Evolutionary conservation across 2,797 vertebrate species (phyloP), one percentile per base, ranked within the genome.

Genomic region (Natrix natrix): DNA sequence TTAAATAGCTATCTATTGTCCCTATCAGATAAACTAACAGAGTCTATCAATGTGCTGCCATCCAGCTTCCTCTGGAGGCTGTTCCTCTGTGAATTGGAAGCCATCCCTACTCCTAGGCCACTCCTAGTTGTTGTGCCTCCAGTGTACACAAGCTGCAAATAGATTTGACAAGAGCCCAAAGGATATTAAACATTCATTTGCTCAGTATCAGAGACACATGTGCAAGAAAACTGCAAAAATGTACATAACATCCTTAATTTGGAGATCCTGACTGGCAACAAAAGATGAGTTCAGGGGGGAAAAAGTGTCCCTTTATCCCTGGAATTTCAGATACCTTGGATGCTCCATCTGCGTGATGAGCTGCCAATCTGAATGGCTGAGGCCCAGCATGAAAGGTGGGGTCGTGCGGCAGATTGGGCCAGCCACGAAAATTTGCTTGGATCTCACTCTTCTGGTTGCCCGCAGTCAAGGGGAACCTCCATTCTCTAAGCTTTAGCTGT

Each of bases 391-490:
- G 24, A 13, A 61, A 91, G 1, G 90, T 28, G 8, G 78, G 56
- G 3, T 43, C 0, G 6, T 63, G 32, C 1, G 94, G 90, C 83
- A 74, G 90, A 20, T 56, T 43, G 0, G 95, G 96, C 91, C 91
- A 95, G 13, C 94, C 92, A 0, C n/a, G 8, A 90, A 93, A 97
- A 74, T 94, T 91, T 0, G 90, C 93, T 89, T 55, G 95, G 17
- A 28, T 96, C 95, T 98, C 97, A 11, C 96, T 97, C 86, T 86
- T 16, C 28, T 93, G 96, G 87, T 90, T 59, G 37, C 48, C 83
- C 12, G 92, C 89, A 87, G 32, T 94, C 87, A 93, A 89, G 0
- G 97, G 96, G 55, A 95, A 89, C 37, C 92, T 54, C 96, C 95
- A 95, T 90, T 91, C 7, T 6, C 90, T 87, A 26, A 60, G 91